Percentiles rank a stretch among this genome's conserved stretches.
These are phyloP conservation scores for Trissolcus basalis DNA, from an alignment of 1,140 invertebrate genomes.

Conservation along the genomic window DNA sequence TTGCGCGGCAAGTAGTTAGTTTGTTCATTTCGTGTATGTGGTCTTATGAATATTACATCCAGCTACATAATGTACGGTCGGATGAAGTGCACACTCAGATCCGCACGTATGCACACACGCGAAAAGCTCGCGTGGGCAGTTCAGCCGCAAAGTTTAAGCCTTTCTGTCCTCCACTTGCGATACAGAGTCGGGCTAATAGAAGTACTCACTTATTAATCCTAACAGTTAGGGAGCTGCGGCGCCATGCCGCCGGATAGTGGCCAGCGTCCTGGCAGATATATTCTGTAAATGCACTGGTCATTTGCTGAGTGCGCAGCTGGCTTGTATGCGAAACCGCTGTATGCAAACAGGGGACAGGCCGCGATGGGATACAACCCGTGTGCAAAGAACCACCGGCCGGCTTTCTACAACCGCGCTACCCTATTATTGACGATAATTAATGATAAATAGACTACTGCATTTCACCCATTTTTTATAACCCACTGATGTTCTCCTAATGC, in stretches of 20 bases:
- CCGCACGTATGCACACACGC: not conserved
- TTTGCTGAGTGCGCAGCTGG: conserved; percentile 60
- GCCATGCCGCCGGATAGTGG: conserved; percentile 40
- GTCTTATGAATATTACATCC: conserved; percentile 62
- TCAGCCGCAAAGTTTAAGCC: conserved; percentile 53
- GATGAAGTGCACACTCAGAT: conserved; percentile 17
- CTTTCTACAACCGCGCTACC: not conserved
- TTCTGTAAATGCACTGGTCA: conserved; percentile 56
- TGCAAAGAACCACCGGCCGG: conserved; percentile 13
- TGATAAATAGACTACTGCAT: conserved; percentile 24
- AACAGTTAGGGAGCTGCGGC: conserved; percentile 51
- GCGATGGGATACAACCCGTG: conserved; percentile 9
- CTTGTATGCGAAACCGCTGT: conserved; percentile 47
- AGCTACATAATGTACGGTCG: conserved; percentile 51
- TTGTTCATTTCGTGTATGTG: conserved; percentile 52
- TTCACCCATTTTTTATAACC: conserved; percentile 33
- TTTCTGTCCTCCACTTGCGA: conserved; percentile 46
- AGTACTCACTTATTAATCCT: conserved; percentile 60
- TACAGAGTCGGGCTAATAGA: conserved; percentile 55
- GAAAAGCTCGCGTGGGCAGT: conserved; percentile 5
- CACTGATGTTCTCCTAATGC: not conserved
- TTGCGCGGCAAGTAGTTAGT: conserved; percentile 47
- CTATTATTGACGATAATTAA: conserved; percentile 35
- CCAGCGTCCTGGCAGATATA: conserved; percentile 32
- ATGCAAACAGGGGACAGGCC: conserved; percentile 52